Evolutionary conservation across 53 echinoderm and acorn worm species (phyloP), one percentile per base, ranked within the genome.

Genomic region (Paracentrotus lividus): DNA sequence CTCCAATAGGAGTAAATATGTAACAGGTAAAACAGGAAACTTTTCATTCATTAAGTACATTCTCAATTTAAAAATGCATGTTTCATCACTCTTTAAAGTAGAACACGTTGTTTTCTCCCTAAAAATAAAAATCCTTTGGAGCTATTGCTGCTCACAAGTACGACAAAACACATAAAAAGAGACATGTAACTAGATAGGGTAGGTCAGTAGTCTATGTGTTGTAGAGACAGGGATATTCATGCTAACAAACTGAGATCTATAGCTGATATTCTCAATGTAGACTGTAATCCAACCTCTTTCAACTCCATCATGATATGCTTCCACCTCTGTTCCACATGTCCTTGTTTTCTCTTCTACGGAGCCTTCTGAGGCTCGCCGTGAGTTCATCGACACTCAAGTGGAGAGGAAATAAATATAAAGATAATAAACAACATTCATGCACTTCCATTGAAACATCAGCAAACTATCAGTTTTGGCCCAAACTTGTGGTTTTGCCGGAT

Each of bases 341-440:
- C 72, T 72, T 13, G 4, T 24, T 31, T 67, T 81, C 47, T 44
- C 23, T 81, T 8, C 81, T 32, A 45, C 8, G n/a, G 27, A 81
- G 47, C 81, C 44, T 81, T n/a, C 49, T 24, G 12, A 10, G 81
- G 44, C 81, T 81, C 47, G 47, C 33, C 26, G 7, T 81, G 81
- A 45, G 81, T 81, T 47, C 81, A 81, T 81, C 27, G n/a, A 81
- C 86, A 55, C 20, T 86, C 86, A 55, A 55, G 7, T 86, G 44
- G 34, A 55, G 54, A 65, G 4, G 57, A 89, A 89, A 89, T 61
- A 89, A 64, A 61, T 89, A 89, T 56, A 43, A 89, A 44, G 64
- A 89, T 89, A 61, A 89, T 64, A 44, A 89, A 89, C 89, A 89
- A 89, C 89, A 89, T 64, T 89, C 89, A 89, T 89, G 89, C 89